A percentile compares a stretch with the other conserved stretches of the same genome.
Conservation (phyloP, 2,888 invertebrate species). For the Nymphalis urticae region DNA sequence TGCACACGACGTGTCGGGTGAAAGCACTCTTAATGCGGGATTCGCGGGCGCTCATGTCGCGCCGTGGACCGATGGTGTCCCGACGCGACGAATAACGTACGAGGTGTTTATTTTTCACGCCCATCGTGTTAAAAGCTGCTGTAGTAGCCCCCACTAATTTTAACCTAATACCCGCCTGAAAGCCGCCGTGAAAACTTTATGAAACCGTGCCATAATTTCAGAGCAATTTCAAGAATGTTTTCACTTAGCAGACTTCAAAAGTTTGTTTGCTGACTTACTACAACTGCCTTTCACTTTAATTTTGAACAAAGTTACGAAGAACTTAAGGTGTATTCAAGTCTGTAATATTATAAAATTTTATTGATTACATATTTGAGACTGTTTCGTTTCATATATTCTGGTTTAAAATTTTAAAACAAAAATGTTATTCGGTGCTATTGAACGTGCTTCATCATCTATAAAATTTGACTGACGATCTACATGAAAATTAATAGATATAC, state of each 20-base stretch:
- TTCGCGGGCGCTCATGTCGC: constrained; percentile 70
- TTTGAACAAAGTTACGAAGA: constrained; percentile 52
- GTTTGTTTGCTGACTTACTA: constrained; percentile 60
- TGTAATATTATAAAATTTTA: constrained; percentile 27
- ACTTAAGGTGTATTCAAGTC: constrained; percentile 39
- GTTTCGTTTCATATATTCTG: neutral
- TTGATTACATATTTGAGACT: constrained; percentile 10
- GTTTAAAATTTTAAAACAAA: neutral
- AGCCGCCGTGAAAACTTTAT: constrained; percentile 63
- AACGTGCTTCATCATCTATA: constrained; percentile 32
- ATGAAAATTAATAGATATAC: constrained; percentile 43
- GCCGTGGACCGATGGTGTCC: constrained; percentile 41
- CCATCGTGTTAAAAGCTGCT: constrained; percentile 63
- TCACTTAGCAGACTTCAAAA: constrained; percentile 66
- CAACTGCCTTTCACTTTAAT: constrained; percentile 59
- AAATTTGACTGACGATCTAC: constrained; percentile 39
- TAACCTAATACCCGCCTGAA: constrained; percentile 72
- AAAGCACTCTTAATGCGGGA: constrained; percentile 77
- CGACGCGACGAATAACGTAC: constrained; percentile 52
- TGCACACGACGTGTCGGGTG: constrained; percentile 79
- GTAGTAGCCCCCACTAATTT: constrained; percentile 61
- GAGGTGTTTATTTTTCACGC: constrained; percentile 66
- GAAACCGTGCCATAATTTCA: constrained; percentile 73
- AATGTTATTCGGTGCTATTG: constrained; percentile 4
- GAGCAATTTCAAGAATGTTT: constrained; percentile 75